These are phyloP conservation scores for Tetrapedia diversipes DNA, from an alignment of 2,888 invertebrate species.

Conservation along the genomic window DNA sequence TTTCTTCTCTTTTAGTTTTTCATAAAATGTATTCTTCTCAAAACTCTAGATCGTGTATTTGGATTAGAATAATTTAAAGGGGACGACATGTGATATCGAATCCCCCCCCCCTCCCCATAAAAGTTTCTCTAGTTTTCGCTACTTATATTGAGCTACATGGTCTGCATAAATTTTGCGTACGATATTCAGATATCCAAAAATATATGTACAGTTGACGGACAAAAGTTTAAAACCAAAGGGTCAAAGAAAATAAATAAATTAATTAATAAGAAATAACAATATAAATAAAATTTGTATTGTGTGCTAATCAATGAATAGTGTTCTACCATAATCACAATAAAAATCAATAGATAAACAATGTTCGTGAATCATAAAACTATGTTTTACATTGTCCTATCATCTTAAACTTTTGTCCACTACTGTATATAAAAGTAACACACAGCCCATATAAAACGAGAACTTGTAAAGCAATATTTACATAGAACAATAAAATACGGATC, in stretches of 20 bases:
- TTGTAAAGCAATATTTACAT: conserved; percentile 23
- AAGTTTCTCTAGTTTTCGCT: conserved; percentile 36
- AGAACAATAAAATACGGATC: conserved; percentile 11
- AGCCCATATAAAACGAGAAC: conserved; percentile 16
- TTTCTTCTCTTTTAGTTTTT: conserved; percentile 15
- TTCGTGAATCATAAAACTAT: too few relatives aligned
- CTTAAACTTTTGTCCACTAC: too few relatives aligned
- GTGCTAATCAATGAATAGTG: too few relatives aligned
- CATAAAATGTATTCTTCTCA: conserved; percentile 42
- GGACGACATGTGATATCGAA: conserved; percentile 3
- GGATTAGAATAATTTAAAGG: conserved; percentile 39
- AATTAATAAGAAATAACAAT: too few relatives aligned
- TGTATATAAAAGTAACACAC: conserved; percentile 28
- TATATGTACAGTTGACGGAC: too few relatives aligned
- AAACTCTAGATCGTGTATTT: conserved; percentile 36
- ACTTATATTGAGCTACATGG: conserved; percentile 50
- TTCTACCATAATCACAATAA: too few relatives aligned
- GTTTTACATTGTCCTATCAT: too few relatives aligned
- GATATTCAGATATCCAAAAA: conserved; percentile 10
- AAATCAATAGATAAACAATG: too few relatives aligned
- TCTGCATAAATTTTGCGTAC: conserved; percentile 8
- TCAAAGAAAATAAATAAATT: too few relatives aligned
- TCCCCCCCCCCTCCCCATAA: conserved; percentile 21
- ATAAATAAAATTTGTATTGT: too few relatives aligned
- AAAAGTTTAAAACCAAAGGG: too few relatives aligned